These are phyloP conservation scores for Sepioteuthis lessoniana DNA, from an alignment of 2,888 invertebrate genomes.

Conservation along the genomic window DNA sequence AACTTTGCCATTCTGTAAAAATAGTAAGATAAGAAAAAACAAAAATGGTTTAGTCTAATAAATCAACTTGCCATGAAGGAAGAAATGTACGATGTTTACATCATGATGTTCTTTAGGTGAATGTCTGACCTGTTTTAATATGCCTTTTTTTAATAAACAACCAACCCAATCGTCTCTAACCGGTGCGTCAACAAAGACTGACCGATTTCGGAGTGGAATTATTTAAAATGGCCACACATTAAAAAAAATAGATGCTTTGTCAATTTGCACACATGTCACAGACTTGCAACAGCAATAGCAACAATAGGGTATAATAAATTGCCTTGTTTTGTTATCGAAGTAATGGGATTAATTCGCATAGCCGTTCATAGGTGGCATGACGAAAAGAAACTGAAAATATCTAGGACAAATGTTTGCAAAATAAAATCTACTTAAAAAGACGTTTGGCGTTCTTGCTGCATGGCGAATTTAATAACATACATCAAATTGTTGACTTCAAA, in stretches of 20 bases:
- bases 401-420: neutral
- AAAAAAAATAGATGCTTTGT: neutral
- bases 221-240: neutral
- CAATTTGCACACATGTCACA: neutral
- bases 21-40: neutral
- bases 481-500: neutral
- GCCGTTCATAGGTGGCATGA: neutral
- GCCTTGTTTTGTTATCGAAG: neutral
- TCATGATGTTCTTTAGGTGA: neutral
- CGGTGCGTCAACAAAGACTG: neutral
- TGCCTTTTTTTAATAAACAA: neutral
- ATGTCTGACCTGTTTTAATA: neutral
- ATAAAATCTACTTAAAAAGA: neutral
- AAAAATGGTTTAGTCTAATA: neutral
- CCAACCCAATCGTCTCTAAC: neutral
- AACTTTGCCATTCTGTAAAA: neutral
- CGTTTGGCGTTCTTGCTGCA: neutral
- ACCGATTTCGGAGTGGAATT: neutral
- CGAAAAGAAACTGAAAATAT: neutral
- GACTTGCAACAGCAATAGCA: neutral
- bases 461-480: neutral
- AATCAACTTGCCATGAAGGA: conserved; percentile 2
- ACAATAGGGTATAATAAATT: neutral
- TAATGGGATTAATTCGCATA: neutral
- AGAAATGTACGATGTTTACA: neutral